Conservation (phyloP, 2,888 invertebrate species). For the Morpho helenor region DNA sequence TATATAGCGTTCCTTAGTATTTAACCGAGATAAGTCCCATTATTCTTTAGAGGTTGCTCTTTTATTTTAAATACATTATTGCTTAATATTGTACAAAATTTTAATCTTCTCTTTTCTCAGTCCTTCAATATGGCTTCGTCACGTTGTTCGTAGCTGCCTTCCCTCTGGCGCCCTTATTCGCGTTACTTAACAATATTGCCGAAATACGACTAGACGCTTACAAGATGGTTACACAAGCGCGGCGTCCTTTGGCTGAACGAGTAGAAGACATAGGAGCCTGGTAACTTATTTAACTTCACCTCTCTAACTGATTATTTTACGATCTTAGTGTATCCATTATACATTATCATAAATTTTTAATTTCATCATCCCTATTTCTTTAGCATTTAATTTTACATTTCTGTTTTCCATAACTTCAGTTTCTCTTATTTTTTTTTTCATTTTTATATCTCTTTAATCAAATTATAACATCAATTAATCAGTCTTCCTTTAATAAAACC, state of each 20-base stretch:
- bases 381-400: not conserved
- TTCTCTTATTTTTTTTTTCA: no score
- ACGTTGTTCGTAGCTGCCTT: slow-evolving; percentile 98
- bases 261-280: slow-evolving; percentile 96
- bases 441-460: no score
- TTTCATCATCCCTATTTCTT: not conserved
- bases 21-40: no score
- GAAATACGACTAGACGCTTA: slow-evolving; percentile 97
- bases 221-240: slow-evolving; percentile 97
- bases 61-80: no score
- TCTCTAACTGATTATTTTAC: not conserved
- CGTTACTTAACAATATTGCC: slow-evolving; percentile 95
- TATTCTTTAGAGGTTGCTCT: no score
- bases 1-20: no score
- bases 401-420: no score
- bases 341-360: no score
- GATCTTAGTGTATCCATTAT: no score
- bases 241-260: slow-evolving; percentile 92
- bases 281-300: slow-evolving; percentile 47
- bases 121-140: slow-evolving; percentile 98
- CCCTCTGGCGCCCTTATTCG: slow-evolving; percentile 96
- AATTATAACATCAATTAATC: no score
- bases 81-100: no score
- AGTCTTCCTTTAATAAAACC: no score
- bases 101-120: slow-evolving; percentile 65